A percentile compares a stretch with the other conserved stretches of the same genome.
Evolutionary conservation across 2,888 invertebrate species (phyloP).

Genomic region (Thecophora atra): DNA sequence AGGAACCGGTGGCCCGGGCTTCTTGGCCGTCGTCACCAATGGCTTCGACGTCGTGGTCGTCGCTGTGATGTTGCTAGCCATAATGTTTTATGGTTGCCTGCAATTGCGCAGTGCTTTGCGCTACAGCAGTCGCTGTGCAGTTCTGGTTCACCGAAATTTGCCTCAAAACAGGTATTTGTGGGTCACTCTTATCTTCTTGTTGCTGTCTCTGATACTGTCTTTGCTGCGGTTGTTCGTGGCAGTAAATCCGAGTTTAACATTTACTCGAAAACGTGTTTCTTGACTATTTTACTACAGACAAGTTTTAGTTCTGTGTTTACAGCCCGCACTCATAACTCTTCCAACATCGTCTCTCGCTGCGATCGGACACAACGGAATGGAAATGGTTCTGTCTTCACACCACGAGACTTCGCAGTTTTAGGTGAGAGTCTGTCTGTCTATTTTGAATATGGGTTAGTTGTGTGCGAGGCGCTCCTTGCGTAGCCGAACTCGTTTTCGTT

Average conservation of each 20-base stretch:
- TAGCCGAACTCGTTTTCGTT: slow-evolving; percentile 47
- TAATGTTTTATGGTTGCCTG: slow-evolving; percentile 46
- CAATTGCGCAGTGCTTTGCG: slow-evolving; percentile 37
- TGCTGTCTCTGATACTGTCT: slow-evolving; percentile 34
- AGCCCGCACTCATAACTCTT: background rate
- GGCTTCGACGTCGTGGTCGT: slow-evolving; percentile 46
- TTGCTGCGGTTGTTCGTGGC: slow-evolving; percentile 33
- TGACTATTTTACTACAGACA: slow-evolving; percentile 35
- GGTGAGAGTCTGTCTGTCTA: slow-evolving; percentile 48
- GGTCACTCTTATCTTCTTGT: slow-evolving; percentile 56
- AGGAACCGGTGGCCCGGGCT: slow-evolving; percentile 79
- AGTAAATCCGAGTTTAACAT: slow-evolving; percentile 42
- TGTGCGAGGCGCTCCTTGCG: slow-evolving; percentile 34
- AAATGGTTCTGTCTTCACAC: slow-evolving; percentile 39
- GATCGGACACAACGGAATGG: slow-evolving; percentile 28
- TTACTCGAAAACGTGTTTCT: slow-evolving; percentile 45
- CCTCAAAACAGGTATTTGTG: slow-evolving; percentile 62
- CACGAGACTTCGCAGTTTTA: slow-evolving; percentile 29
- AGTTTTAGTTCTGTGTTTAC: background rate
- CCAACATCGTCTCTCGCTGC: background rate
- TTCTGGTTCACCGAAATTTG: slow-evolving; percentile 29
- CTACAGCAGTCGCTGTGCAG: slow-evolving; percentile 41
- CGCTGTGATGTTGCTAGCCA: slow-evolving; percentile 46
- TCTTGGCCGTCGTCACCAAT: slow-evolving; percentile 68
- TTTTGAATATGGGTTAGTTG: slow-evolving; percentile 60